Conservation (phyloP, 2,797 vertebrate species). For the Euthynnus affinis region DNA sequence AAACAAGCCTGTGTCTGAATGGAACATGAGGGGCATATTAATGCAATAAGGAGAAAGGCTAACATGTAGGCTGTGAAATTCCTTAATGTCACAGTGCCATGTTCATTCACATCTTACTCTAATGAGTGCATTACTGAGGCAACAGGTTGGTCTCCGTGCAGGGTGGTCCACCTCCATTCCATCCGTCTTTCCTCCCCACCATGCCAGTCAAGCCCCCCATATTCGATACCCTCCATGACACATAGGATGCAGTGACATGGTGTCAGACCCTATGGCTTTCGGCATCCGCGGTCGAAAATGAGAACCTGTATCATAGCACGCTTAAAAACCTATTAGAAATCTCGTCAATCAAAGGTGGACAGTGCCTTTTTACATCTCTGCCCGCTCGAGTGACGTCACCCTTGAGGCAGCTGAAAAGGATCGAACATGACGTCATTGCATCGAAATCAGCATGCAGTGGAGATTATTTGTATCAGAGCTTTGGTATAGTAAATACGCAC, state of each 20-base stretch:
- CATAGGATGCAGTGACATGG: conserved; percentile 28
- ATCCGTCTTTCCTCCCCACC: conserved; percentile 27
- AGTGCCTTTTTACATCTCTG: conserved; percentile 58
- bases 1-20: conserved; percentile 71
- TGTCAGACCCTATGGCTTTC: conserved; percentile 17
- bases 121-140: conserved; percentile 78
- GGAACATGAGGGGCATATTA: conserved; percentile 83
- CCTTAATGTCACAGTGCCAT: conserved; percentile 78
- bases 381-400: conserved; percentile 76
- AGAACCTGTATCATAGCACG: background rate
- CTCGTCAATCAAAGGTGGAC: conserved; percentile 42
- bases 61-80: conserved; percentile 75
- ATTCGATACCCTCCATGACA: conserved; percentile 35
- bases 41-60: conserved; percentile 72
- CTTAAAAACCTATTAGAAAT: conserved; percentile 19
- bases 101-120: conserved; percentile 73
- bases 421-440: conserved; percentile 83
- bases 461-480: conserved; percentile 54
- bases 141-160: conserved; percentile 77
- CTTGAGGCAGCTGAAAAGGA: conserved; percentile 67
- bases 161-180: conserved; percentile 61
- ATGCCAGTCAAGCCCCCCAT: conserved; percentile 30
- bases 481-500: conserved; percentile 40
- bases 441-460: conserved; percentile 71
- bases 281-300: background rate